Percentiles rank a stretch among this genome's conserved stretches.
phyloP scores from a whole-genome alignment of 2,797 vertebrate genomes.

The Halcyon smyrnensis region DNA sequence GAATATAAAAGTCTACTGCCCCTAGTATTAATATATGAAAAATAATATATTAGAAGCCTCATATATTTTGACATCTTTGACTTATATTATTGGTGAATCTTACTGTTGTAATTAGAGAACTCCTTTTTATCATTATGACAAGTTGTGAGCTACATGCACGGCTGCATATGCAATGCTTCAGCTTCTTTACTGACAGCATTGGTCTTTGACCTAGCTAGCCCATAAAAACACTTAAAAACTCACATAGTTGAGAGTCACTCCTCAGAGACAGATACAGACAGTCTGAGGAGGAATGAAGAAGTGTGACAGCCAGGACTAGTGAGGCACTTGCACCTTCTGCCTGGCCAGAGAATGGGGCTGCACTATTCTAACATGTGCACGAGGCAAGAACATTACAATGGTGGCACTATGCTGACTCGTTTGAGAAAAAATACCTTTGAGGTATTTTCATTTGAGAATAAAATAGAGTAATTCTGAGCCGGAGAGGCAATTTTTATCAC shows the following conservation, averaged over 20 bases:
- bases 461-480: not conserved
- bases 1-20: not conserved
- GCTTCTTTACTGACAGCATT: not conserved
- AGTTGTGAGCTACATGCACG: not conserved
- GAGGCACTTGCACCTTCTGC: not conserved
- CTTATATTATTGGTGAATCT: not conserved
- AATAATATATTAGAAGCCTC: not conserved
- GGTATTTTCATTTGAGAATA: not conserved
- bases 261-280: not conserved
- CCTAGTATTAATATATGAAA: not conserved
- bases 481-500: not conserved
- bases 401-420: not conserved
- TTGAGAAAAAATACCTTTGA: not conserved
- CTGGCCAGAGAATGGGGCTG: not conserved
- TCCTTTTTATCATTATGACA: not conserved
- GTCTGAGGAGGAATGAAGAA: not conserved
- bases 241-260: not conserved
- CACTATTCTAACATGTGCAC: fast-evolving
- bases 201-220: not conserved
- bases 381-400: not conserved
- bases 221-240: not conserved
- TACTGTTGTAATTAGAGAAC: not conserved
- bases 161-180: not conserved
- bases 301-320: not conserved
- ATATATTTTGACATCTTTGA: not conserved